A percentile compares a stretch with the other conserved stretches of the same genome.
phyloP scores from a whole-genome alignment of 2,797 vertebrate genomes.

The Hemitrygon akajei region DNA sequence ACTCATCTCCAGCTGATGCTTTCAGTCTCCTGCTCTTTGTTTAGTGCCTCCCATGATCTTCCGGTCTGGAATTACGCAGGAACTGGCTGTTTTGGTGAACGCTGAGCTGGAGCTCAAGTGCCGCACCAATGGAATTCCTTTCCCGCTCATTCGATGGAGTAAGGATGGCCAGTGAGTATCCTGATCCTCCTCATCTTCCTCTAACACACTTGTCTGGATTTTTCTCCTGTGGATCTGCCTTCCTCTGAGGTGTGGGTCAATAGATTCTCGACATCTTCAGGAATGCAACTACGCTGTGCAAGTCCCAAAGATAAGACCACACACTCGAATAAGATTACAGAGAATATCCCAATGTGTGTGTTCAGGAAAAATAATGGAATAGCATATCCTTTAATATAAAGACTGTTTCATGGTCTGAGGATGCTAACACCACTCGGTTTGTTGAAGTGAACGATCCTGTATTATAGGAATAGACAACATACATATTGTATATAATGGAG shows the following conservation, averaged over 20 bases:
- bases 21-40: background rate
- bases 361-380: background rate
- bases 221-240: background rate
- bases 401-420: background rate
- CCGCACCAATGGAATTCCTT: slow-evolving; percentile 61
- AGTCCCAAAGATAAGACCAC: background rate
- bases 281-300: background rate
- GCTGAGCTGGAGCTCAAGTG: slow-evolving; percentile 68
- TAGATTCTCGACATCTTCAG: background rate
- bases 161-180: slow-evolving; percentile 73
- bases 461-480: background rate
- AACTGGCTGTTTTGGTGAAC: slow-evolving; percentile 60
- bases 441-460: background rate
- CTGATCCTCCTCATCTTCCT: background rate
- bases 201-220: background rate
- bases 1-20: background rate
- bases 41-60: slow-evolving; percentile 71
- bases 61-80: slow-evolving; percentile 61
- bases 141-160: slow-evolving; percentile 74
- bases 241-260: too few relatives aligned
- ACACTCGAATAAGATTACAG: background rate
- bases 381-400: background rate
- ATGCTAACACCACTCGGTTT: background rate
- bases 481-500: background rate
- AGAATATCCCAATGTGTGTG: background rate